Evolutionary conservation across 2,113 vertebrate genomes (phyloP).

Genomic region (Forbesichthys papilliferus): DNA sequence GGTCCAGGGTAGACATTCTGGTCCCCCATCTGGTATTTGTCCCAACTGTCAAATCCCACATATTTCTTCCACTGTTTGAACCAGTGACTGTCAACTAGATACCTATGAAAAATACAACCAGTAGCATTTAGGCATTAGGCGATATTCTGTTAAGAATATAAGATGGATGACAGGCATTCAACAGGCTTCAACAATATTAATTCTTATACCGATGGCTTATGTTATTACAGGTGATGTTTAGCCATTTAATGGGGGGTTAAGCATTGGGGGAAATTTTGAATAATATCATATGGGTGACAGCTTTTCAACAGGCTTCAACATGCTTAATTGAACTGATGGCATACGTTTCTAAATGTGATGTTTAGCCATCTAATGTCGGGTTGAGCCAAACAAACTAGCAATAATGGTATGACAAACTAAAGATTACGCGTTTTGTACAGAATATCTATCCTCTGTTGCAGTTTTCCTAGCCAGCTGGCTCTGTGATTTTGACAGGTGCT

Average conservation of each 20-base stretch:
- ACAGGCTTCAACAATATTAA: too few species aligned
- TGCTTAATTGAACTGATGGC: too few species aligned
- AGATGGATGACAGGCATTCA: not conserved
- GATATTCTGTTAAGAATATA: not conserved
- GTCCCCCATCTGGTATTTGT: conserved; percentile 98
- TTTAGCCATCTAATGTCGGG: not conserved
- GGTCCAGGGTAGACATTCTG: conserved; percentile 97
- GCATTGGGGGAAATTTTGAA: not conserved
- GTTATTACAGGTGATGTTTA: not conserved
- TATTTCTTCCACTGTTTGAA: conserved; percentile 99
- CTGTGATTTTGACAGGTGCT: conserved; percentile 72
- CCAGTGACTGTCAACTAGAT: conserved; percentile 97
- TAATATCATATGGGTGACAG: not conserved
- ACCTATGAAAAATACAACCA: conserved; percentile 78
- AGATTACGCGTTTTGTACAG: conserved; percentile 9
- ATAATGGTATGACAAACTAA: not conserved
- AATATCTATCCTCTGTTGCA: conserved; percentile 47
- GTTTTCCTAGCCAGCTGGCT: conserved; percentile 50
- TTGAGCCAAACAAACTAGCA: conserved; percentile 1
- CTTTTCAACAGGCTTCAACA: not conserved
- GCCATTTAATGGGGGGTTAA: not conserved
- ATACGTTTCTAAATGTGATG: not conserved
- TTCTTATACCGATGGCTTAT: not conserved
- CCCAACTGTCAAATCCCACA: conserved; percentile 99
- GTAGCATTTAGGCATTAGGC: not conserved